These are phyloP conservation scores for Falco cherrug DNA, from an alignment of 2,797 vertebrate genomes.

Conservation along the genomic window DNA sequence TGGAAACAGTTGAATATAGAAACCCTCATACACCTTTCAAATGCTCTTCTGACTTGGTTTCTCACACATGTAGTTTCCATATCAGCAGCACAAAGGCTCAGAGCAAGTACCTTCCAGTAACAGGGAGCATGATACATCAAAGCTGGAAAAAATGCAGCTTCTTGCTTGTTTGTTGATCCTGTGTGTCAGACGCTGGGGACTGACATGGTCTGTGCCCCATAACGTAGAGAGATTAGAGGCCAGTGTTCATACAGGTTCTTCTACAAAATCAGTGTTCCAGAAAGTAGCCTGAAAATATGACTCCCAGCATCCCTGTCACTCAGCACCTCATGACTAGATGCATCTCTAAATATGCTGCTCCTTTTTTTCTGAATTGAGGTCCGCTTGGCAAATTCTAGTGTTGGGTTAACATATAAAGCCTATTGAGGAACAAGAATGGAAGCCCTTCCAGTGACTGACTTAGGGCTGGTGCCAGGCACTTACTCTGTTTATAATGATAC, in stretches of 20 bases:
- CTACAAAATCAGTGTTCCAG: neutral
- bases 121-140: no score
- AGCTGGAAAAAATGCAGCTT: neutral
- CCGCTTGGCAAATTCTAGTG: neutral
- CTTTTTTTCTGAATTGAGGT: neutral
- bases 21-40: neutral
- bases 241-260: neutral
- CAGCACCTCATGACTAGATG: neutral
- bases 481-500: neutral
- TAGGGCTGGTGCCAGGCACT: neutral
- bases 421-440: neutral
- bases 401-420: neutral
- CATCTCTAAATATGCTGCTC: neutral
- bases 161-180: neutral
- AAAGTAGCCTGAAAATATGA: neutral
- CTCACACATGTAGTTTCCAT: fast-evolving
- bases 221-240: neutral
- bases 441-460: neutral
- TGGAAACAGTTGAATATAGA: neutral
- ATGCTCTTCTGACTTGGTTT: neutral
- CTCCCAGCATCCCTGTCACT: neutral
- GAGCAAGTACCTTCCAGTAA: neutral
- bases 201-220: neutral
- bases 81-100: neutral
- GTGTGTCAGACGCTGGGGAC: neutral